phyloP scores from a whole-genome alignment of 2,113 vertebrate genomes.

The Pavo muticus region DNA sequence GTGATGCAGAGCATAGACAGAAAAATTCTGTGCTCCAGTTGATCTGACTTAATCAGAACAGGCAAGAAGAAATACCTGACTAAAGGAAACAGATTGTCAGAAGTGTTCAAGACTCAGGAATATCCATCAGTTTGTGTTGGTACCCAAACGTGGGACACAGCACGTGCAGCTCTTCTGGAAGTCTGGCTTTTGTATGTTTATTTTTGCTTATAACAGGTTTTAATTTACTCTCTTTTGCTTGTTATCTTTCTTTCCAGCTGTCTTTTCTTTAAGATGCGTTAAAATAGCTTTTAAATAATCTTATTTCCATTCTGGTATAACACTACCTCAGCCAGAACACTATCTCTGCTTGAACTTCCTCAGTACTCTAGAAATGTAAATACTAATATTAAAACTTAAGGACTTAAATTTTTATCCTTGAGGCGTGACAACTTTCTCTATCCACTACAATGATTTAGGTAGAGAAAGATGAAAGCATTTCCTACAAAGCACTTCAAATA shows the following conservation, averaged over 20 bases:
- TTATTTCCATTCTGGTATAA: not conserved
- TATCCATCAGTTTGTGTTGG: not conserved
- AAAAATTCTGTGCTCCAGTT: not conserved
- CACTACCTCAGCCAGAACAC: not conserved
- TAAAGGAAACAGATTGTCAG: not conserved
- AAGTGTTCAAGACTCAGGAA: not conserved
- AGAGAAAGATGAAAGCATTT: not conserved
- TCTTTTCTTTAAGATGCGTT: not conserved
- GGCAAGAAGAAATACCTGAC: constrained; percentile 2
- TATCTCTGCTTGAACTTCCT: not conserved
- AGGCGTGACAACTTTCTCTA: not conserved
- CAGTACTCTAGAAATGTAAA: not conserved
- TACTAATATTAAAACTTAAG: not conserved
- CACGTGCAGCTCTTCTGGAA: not conserved
- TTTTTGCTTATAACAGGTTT: not conserved
- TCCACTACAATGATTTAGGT: not conserved
- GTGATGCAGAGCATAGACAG: not conserved
- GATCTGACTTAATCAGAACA: not conserved
- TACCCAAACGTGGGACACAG: not conserved
- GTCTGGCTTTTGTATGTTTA: not conserved
- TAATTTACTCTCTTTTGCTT: not conserved
- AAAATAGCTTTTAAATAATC: not conserved
- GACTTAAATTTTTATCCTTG: not conserved
- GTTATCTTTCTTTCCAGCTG: not conserved
- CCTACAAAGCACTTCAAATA: not conserved